Evolutionary conservation across 2,113 vertebrate species (phyloP), one percentile per base, ranked within the genome.

Genomic region (Tachysurus fulvidraco): DNA sequence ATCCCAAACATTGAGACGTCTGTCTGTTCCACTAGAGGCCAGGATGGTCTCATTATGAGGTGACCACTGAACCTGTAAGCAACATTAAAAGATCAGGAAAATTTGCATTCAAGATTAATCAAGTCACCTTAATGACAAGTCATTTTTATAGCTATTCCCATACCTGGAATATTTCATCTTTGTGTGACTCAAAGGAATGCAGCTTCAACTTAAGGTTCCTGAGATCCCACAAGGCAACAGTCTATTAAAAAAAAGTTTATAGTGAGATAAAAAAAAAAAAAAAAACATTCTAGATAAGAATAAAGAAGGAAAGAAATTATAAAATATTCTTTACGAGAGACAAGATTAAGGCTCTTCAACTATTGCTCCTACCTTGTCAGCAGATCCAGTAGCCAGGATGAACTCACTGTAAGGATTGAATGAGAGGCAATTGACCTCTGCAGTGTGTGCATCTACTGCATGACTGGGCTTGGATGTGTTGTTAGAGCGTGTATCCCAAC

Each of bases 111-210:
- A 36, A 57, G 8, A 41, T 21, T 13, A 5, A 41, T 30, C 12
- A 36, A 36, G 36, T 36, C 52, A 55, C 30, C 50, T 23, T 50
- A 50, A 10, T 2, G 41, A 76, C 54, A 28, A 54, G 64, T 23
- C 1, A 10, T 69, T 76, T 78, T 12, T 36, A 60, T 11, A 9
- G 5, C 21, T 2, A 28, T 57, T 41, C 23, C 83, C 87, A 87
- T 96, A 99, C 98, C 96, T 99, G 98, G 93, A 99, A 99, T 94
- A 99, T 99, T 94, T 99, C 98, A 91, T 99, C 98, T 94, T 99
- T 99, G 93, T 99, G 98, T 21, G 98, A 99, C 91, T 99, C 98
- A 93, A 99, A 99, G 0, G 98, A 99, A 92, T 99, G 98, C 90
- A 99, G 95, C 90, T 99, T 99, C 88, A 99, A 93, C 88, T 99